Conservation (phyloP, 2,113 vertebrate species). For the Cettia cetti region DNA sequence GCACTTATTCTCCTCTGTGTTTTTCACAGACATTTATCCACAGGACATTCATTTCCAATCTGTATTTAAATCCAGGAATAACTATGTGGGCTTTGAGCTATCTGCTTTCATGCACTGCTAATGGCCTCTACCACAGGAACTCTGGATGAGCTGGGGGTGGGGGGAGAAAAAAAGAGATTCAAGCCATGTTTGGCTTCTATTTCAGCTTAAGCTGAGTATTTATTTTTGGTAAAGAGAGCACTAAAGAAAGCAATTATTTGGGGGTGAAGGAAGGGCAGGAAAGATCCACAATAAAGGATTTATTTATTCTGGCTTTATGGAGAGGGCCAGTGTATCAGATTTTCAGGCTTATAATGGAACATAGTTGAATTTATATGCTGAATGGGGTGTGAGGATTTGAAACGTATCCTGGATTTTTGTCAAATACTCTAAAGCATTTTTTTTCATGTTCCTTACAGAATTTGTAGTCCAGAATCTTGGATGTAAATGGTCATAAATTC, state of each 20-base stretch:
- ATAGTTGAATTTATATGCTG: background rate
- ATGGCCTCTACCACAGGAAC: background rate
- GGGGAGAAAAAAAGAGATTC: background rate
- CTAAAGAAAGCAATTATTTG: constrained; percentile 32
- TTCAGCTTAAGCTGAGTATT: background rate
- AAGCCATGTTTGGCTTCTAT: background rate
- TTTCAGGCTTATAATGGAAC: background rate
- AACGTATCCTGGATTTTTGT: background rate
- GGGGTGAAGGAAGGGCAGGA: background rate
- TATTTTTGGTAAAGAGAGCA: background rate
- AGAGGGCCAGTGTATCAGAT: background rate
- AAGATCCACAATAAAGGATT: background rate
- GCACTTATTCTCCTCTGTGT: constrained; percentile 37
- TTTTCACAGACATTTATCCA: constrained; percentile 39
- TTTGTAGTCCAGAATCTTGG: background rate
- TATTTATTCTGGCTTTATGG: background rate
- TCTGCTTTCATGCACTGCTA: constrained; percentile 21
- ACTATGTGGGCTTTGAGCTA: constrained; percentile 17
- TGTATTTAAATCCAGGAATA: constrained; percentile 52
- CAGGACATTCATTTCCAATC: constrained; percentile 26
- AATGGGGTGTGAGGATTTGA: background rate
- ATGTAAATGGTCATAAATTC: background rate
- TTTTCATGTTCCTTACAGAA: background rate
- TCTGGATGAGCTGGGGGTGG: background rate
- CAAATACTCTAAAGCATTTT: background rate